Conservation (phyloP, 1,140 invertebrate species). For the Pectinophora gossypiella region DNA sequence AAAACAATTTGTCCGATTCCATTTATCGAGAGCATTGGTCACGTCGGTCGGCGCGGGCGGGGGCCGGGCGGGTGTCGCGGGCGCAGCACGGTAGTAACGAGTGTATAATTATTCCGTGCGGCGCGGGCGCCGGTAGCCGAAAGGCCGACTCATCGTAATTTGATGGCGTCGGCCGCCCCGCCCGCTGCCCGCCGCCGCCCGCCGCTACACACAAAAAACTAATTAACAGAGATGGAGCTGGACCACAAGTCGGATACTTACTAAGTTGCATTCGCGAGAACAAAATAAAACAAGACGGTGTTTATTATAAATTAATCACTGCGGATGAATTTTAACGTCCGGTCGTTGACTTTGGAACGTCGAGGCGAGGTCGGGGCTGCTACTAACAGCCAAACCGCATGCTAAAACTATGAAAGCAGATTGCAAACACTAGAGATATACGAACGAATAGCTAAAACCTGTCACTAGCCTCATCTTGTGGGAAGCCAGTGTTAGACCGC, state of each 20-base stretch:
- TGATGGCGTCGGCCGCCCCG: conserved; percentile 64
- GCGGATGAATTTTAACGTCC: background rate
- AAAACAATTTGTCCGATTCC: conserved; percentile 47
- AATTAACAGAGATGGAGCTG: conserved; percentile 65
- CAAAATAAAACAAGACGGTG: conserved; percentile 36
- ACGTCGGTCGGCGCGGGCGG: conserved; percentile 14
- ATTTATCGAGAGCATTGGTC: conserved; percentile 33
- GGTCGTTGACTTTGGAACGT: background rate
- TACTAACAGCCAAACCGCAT: background rate
- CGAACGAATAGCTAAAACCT: background rate
- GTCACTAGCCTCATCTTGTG: background rate
- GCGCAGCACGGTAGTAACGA: conserved; percentile 69
- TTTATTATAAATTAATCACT: conserved; percentile 4
- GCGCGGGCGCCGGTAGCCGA: conserved; percentile 65
- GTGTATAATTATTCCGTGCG: conserved; percentile 66
- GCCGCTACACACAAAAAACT: conserved; percentile 60
- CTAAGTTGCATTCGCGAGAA: conserved; percentile 42
- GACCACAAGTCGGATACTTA: conserved; percentile 25
- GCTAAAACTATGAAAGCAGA: background rate
- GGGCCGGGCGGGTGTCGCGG: conserved; percentile 16
- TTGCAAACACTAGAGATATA: background rate
- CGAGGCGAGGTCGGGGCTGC: background rate
- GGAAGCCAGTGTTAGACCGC: background rate
- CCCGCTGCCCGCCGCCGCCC: conserved; percentile 18
- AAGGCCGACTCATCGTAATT: conserved; percentile 72